Evolutionary conservation across 2,113 vertebrate genomes (phyloP).

Genomic region (Macrotis lagotis): DNA sequence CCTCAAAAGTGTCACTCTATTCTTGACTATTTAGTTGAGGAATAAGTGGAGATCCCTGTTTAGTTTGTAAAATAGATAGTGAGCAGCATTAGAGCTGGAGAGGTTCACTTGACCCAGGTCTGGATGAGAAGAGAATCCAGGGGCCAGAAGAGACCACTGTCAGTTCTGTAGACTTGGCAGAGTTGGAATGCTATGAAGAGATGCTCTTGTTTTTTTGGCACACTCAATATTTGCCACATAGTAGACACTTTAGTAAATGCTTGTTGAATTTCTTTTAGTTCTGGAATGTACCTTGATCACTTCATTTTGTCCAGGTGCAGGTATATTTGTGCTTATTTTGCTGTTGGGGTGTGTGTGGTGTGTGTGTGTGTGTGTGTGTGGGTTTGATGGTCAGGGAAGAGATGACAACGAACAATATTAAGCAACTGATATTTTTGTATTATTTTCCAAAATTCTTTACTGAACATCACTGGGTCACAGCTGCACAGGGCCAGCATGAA

Average conservation of each 20-base stretch:
- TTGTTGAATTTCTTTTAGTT: not conserved
- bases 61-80: not conserved
- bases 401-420: not conserved
- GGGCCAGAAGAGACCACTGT: not conserved
- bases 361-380: not conserved
- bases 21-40: not conserved
- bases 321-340: not conserved
- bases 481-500: not conserved
- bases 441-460: not conserved
- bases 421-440: not conserved
- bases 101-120: not conserved
- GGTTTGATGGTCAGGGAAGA: not conserved
- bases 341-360: not conserved
- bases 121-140: not conserved
- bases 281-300: not conserved
- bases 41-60: not conserved
- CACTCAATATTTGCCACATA: not conserved
- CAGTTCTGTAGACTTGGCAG: not conserved
- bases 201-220: not conserved
- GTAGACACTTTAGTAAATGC: not conserved
- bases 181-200: not conserved
- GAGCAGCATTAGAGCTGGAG: not conserved
- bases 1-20: not conserved
- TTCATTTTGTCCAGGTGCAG: not conserved
- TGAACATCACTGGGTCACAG: not conserved